Evolutionary conservation across 2,113 vertebrate species (phyloP).

Genomic region (Genyomyrus donnyi): DNA sequence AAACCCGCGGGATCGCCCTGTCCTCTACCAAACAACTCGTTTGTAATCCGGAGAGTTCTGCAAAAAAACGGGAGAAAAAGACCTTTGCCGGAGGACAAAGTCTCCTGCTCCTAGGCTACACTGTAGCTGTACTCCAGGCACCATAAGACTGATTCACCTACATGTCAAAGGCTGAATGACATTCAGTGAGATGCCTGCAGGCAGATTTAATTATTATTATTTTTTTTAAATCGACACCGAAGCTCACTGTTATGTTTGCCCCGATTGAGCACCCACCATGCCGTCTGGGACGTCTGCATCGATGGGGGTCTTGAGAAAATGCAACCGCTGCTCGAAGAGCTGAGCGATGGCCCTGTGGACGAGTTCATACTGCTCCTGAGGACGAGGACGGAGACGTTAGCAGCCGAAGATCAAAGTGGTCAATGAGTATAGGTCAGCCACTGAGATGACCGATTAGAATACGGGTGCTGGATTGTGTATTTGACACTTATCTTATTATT

Average conservation of each 20-base stretch:
- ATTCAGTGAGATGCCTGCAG: neutral
- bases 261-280: conserved; percentile 63
- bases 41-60: neutral
- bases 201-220: neutral
- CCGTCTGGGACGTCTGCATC: conserved; percentile 75
- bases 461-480: neutral
- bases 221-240: neutral
- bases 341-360: conserved; percentile 93
- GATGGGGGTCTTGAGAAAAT: conserved; percentile 72
- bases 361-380: conserved; percentile 91
- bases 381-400: neutral
- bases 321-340: conserved; percentile 88
- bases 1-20: neutral
- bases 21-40: neutral
- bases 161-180: neutral
- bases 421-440: neutral
- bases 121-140: neutral
- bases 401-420: neutral
- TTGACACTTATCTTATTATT: neutral
- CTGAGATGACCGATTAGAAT: neutral
- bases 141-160: neutral
- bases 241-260: neutral
- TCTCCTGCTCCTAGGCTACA: neutral
- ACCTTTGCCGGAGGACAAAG: neutral
- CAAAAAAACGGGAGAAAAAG: neutral